These are phyloP conservation scores for Pteropus alecto DNA, from an alignment of 2,113 vertebrate genomes.

Conservation along the genomic window DNA sequence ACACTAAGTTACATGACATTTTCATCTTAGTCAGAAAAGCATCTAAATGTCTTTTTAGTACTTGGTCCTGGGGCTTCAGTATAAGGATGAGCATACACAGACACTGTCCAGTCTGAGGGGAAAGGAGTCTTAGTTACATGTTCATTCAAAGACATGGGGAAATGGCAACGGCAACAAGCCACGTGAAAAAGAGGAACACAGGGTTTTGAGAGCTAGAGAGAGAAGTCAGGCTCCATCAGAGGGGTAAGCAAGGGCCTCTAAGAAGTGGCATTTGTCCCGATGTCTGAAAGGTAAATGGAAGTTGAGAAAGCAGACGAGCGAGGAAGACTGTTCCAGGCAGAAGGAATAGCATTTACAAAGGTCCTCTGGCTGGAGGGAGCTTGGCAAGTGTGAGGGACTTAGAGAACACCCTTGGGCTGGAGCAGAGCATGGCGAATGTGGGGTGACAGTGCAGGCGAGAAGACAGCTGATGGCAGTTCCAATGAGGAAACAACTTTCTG, in stretches of 20 bases:
- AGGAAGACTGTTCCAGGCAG: neutral
- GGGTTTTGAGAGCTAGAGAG: neutral
- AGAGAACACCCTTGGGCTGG: neutral
- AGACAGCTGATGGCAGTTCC: no score
- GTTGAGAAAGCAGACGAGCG: neutral
- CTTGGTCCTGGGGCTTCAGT: neutral
- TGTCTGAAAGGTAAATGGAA: neutral
- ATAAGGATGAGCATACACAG: neutral
- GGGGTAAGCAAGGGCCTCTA: neutral
- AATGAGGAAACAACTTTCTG: neutral
- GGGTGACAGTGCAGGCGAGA: neutral
- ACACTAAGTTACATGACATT: neutral
- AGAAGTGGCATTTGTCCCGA: neutral
- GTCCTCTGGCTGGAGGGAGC: neutral
- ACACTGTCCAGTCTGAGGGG: neutral
- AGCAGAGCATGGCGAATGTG: no score
- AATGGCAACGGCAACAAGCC: neutral
- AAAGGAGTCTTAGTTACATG: neutral
- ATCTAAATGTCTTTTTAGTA: neutral
- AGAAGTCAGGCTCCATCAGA: neutral
- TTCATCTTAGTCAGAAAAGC: neutral
- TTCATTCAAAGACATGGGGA: neutral
- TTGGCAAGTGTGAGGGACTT: neutral
- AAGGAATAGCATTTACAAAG: neutral
- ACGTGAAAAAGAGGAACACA: neutral